Evolutionary conservation across 53 echinoderm and acorn worm species (phyloP), one percentile per base, ranked within the genome.

Genomic region (Luidia sarsii): DNA sequence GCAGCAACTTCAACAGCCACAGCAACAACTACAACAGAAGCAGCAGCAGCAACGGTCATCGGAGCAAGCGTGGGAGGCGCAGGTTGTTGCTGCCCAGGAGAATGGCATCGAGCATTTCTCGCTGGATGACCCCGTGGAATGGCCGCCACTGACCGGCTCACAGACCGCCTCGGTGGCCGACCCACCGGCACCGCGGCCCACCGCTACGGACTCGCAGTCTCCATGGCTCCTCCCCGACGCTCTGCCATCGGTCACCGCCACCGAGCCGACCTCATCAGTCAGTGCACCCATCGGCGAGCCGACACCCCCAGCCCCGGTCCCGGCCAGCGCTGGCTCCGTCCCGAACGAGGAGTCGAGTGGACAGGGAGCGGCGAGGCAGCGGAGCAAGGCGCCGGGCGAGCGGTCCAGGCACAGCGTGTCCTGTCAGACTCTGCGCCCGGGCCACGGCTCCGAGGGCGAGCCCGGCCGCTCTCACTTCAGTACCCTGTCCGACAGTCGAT

Each of bases 121-220:
- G 22, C 33, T 77, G 7, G 45, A 77, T 14, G 77, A 77, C 48
- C 77, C 77, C 1, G 31, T 43, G 19, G 77, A 77, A 31, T 77
- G 77, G 77, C 77, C 77, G 33, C 59, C 77, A 61, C 46, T 61
- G 46, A 43, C 46, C 20, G 77, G 61, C 31, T 77, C 77, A 27
- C 77, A 60, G 46, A 46, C 77, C 60, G 24, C 39, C 23, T 14
- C 35, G 49, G 54, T 21, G 5, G 55, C 33, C 71, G 35, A 4
- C 34, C 14, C 54, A 32, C 70, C n/a, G 51, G 50, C n/a, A 52
- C 32, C n/a, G 7, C 18, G n/a, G n/a, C 11, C 41, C 41, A 11
- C 41, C 41, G 6, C 41, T 7, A 7, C 41, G 11, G 41, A 35
- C 22, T 28, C 55, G 6, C 72, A 55, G 10, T 38, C 22, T 25